Percentiles rank a stretch among this genome's conserved stretches.
Evolutionary conservation across 2,113 vertebrate genomes (phyloP).

Genomic region (Heterochromis multidens): DNA sequence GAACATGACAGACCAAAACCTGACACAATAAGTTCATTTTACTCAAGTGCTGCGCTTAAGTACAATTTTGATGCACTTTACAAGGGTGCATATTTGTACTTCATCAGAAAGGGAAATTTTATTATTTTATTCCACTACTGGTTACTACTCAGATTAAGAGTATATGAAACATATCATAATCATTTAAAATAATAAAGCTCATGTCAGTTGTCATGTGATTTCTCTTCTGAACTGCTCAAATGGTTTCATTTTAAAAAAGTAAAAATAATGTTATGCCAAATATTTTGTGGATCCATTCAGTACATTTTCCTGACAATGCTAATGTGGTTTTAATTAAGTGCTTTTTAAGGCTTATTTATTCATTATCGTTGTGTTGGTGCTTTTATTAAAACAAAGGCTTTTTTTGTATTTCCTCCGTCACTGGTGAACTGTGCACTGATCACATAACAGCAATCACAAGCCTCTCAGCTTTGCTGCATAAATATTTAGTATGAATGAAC

Average conservation of each 20-base stretch:
- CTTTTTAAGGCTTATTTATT: not conserved
- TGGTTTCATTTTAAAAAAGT: not conserved
- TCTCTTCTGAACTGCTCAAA: not conserved
- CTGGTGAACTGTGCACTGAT: not conserved
- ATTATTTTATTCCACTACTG: too few species aligned
- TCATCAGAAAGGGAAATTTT: too few species aligned
- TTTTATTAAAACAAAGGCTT: not conserved
- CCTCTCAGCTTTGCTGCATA: not conserved
- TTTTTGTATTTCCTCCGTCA: not conserved
- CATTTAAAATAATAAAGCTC: too few species aligned
- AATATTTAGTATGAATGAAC: not conserved
- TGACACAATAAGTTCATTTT: too few species aligned
- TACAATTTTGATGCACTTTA: accelerated
- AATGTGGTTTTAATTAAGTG: not conserved
- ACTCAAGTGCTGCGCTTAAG: accelerated
- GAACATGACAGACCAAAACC: not conserved
- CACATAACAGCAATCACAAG: not conserved
- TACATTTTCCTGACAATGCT: not conserved
- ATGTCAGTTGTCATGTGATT: too few species aligned
- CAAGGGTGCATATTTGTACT: not conserved
- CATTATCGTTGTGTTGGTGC: not conserved
- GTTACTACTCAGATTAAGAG: too few species aligned
- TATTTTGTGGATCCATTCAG: not conserved
- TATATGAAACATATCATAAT: too few species aligned
- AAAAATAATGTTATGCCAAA: not conserved